Conservation (phyloP, 2,113 vertebrate species). For the Orthonyx spaldingii region DNA sequence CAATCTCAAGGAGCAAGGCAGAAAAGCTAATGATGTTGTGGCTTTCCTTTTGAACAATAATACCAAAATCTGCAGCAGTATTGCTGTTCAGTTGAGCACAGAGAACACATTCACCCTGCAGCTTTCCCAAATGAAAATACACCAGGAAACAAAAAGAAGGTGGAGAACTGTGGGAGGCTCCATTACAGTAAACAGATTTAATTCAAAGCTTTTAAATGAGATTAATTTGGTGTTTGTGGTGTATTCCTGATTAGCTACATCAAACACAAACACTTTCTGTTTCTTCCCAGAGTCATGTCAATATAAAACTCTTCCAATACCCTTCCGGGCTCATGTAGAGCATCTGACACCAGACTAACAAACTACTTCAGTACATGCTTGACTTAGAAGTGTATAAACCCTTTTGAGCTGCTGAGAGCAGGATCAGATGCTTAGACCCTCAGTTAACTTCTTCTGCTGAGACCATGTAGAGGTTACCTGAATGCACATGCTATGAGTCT, state of each 20-base stretch:
- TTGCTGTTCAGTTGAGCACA: neutral
- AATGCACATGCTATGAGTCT: neutral
- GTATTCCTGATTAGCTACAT: neutral
- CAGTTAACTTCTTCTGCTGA: neutral
- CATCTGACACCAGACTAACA: neutral
- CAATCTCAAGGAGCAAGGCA: neutral
- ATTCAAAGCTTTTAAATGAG: slow-evolving; percentile 46
- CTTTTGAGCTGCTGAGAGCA: neutral
- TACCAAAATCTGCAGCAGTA: neutral
- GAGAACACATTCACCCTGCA: neutral
- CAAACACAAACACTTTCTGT: neutral
- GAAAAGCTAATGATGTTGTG: neutral
- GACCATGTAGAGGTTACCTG: neutral
- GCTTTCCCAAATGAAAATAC: slow-evolving; percentile 16
- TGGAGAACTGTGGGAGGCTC: slow-evolving; percentile 20
- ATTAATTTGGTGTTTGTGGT: neutral
- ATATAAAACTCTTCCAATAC: neutral
- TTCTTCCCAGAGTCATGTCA: neutral
- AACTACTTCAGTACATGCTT: neutral
- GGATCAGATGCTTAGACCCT: neutral
- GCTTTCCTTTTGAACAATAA: neutral
- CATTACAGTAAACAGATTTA: slow-evolving; percentile 3
- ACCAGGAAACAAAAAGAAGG: slow-evolving; percentile 45
- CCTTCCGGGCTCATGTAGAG: neutral
- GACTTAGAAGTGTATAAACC: neutral